Conservation (phyloP, 2,888 invertebrate species). For the Watsonalla binaria region DNA sequence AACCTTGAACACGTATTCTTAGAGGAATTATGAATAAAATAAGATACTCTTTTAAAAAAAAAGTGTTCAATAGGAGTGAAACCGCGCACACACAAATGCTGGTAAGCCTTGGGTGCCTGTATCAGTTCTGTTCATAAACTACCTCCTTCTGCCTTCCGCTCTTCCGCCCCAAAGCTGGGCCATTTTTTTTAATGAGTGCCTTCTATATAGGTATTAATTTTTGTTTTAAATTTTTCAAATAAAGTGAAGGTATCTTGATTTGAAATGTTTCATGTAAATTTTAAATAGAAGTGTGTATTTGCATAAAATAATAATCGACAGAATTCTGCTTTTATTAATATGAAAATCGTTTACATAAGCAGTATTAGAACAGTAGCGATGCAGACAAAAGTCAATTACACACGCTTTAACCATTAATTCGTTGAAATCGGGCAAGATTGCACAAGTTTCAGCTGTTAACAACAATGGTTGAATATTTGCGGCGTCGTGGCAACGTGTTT, state of each 20-base stretch:
- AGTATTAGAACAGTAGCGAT: not conserved
- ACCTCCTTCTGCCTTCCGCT: slow-evolving; percentile 46
- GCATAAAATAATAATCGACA: too few species aligned
- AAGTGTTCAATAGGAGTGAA: too few species aligned
- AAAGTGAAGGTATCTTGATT: too few species aligned
- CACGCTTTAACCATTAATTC: slow-evolving; percentile 5
- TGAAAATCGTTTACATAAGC: not conserved
- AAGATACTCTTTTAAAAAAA: too few species aligned
- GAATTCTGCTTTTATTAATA: too few species aligned
- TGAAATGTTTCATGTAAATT: too few species aligned
- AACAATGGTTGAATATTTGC: slow-evolving; percentile 22
- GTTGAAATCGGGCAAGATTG: slow-evolving; percentile 17
- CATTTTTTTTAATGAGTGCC: slow-evolving; percentile 73
- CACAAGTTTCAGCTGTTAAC: slow-evolving; percentile 7
- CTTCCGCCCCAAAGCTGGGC: slow-evolving; percentile 61
- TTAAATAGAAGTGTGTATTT: too few species aligned
- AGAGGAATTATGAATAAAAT: too few species aligned
- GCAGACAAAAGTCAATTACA: slow-evolving; percentile 1
- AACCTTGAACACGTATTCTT: too few species aligned
- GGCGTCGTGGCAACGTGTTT: slow-evolving; percentile 35
- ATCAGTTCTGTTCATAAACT: slow-evolving; percentile 76
- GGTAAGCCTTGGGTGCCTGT: slow-evolving; percentile 70
- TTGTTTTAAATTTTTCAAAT: too few species aligned
- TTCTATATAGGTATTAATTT: slow-evolving; percentile 47
- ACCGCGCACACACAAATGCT: slow-evolving; percentile 69